Base-by-base conservation (phyloP, 2,797 vertebrate species). In the Amphiprion clarkii region DNA sequence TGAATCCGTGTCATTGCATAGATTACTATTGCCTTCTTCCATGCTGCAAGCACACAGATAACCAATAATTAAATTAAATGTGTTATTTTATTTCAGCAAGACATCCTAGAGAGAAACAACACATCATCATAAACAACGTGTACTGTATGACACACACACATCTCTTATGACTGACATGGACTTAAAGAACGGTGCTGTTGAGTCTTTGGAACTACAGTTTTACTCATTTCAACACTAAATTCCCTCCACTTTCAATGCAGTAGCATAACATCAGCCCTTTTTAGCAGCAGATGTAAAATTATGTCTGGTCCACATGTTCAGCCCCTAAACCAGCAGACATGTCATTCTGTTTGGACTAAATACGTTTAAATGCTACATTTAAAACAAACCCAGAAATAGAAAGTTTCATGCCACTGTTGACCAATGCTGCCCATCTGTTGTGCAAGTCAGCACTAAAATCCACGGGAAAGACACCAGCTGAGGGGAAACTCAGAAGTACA, bases 11-110 rank as follows among this genome's bases (percentile, higher is more conserved):
- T 96, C 96, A 65, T 91, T 91, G 82, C 60, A 94, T 23, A 93
- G 85, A 3, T 90, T 87, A 23, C 94, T 90, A 29, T 95, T 94
- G 33, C 95, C 95, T 74, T 96, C 95, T 3, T 95, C 97, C 80
- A 74, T 84, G 53, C 91, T 93, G 76, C 39, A 79, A 81, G 74
- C n/a, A 84, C 6, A 81, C 13, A 82, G 0, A 74, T 12, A 68
- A 55, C n/a, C 12, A 67, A 23, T 19, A 27, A 49, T 10, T 29
- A 6, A 36, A 51, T 78, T 2, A 42, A 57, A 55, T 33, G 4
- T 10, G 31, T 39, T 7, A n/a, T 12, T 64, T 5, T 12, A 27
- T 46, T 44, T 59, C 1, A 33, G 40, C 0, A 54, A 52, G 1
- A 46, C 13, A 27, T 19, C 19, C 17, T 14, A 9, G 12, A n/a